phyloP scores from a whole-genome alignment of 2,797 vertebrate species.

The Streptopelia turtur region DNA sequence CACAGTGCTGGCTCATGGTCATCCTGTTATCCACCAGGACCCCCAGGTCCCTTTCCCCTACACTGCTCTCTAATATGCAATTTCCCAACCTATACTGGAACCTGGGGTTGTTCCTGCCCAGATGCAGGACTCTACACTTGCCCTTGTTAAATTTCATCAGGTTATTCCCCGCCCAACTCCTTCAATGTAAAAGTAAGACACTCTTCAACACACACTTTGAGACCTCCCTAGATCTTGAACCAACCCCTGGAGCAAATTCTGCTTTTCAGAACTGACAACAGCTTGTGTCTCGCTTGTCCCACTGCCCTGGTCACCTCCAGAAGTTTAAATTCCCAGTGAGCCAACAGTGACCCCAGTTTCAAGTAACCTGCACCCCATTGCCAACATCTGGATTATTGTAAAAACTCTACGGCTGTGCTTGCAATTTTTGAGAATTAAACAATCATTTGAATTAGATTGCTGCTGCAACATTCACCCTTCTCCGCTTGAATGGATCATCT shows the following conservation, averaged over 20 bases:
- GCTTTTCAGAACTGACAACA: background rate
- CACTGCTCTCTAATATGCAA: too few species aligned
- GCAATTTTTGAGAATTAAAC: background rate
- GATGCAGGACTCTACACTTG: too few species aligned
- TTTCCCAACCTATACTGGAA: too few species aligned
- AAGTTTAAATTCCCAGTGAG: background rate
- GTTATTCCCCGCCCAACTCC: too few species aligned
- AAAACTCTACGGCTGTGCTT: background rate
- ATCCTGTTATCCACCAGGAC: too few species aligned
- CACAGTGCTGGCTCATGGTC: too few species aligned
- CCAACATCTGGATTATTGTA: background rate
- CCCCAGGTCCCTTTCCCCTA: too few species aligned
- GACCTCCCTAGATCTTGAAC: background rate
- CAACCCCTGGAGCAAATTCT: background rate
- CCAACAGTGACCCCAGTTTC: too few species aligned
- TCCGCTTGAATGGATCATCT: background rate
- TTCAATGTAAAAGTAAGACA: background rate
- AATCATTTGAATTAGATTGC: background rate
- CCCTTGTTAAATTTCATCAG: too few species aligned
- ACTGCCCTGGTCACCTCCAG: background rate
- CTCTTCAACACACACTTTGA: accelerated
- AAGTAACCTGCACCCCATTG: background rate
- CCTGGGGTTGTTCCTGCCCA: too few species aligned
- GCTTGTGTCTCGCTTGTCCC: background rate
- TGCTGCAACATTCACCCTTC: background rate